A percentile compares a stretch with the other conserved stretches of the same genome.
These are phyloP conservation scores for Sparus aurata DNA, from an alignment of 2,797 vertebrate species.

Conservation along the genomic window DNA sequence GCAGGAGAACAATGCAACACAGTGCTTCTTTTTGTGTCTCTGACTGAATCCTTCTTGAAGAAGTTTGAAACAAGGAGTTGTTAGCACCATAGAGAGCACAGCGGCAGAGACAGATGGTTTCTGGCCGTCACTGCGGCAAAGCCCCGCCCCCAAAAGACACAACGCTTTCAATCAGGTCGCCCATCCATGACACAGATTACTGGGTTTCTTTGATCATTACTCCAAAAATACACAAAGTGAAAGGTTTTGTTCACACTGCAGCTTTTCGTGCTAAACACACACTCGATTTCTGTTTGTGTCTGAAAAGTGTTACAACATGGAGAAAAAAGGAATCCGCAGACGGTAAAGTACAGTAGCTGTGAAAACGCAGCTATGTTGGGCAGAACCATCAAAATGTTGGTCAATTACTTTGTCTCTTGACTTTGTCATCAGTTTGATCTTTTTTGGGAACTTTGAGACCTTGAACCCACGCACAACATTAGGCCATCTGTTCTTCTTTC, in stretches of 20 bases:
- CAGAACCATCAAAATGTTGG: too few relatives aligned
- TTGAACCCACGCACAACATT: neutral
- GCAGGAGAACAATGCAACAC: constrained; percentile 20
- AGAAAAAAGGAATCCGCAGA: too few relatives aligned
- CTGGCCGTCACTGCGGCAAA: constrained; percentile 46
- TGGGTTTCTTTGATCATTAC: constrained; percentile 41
- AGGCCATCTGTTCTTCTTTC: too few relatives aligned
- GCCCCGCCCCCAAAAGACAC: constrained; percentile 11
- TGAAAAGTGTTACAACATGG: too few relatives aligned
- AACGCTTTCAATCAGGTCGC: constrained; percentile 1
- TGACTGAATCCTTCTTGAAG: constrained; percentile 17
- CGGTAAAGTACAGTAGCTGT: too few relatives aligned
- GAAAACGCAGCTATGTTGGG: too few relatives aligned
- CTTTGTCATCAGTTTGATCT: too few relatives aligned
- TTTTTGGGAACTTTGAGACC: too few relatives aligned
- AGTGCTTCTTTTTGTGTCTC: constrained; percentile 42
- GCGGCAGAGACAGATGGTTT: constrained; percentile 38
- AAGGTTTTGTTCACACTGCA: constrained; percentile 39
- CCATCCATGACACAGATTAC: constrained; percentile 11
- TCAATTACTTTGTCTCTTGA: too few relatives aligned
- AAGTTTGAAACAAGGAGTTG: constrained; percentile 56
- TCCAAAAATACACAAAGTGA: constrained; percentile 1
- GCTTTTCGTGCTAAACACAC: neutral
- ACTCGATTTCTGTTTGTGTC: too few relatives aligned
- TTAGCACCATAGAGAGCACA: constrained; percentile 84